Base-by-base conservation (phyloP, 2,888 invertebrate species). In the Sinohyriopsis cumingii region DNA sequence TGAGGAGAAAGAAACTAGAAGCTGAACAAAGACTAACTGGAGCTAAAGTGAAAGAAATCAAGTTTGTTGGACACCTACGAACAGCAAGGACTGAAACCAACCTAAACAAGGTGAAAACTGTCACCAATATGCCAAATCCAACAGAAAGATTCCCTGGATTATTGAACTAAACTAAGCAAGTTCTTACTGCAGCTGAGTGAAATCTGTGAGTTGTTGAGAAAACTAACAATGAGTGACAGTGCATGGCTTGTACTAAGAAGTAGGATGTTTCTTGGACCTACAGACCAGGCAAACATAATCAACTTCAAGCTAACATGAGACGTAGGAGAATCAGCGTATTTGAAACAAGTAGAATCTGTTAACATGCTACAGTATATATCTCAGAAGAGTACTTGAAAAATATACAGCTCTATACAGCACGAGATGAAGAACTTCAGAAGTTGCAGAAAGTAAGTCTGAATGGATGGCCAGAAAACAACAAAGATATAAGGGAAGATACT, bases 161-260 rank as follows among this genome's bases (percentile, higher is more conserved):
- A 12, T 72, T 82, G 5, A 74, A 77, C 59, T 82, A 72, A 33
- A 65, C 56, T 67, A 77, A 33, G 59, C 71, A 77, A 77, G 65
- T 81, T 77, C 63, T 72, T 82, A n/a, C 77, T 77, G 19, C 71
- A 78, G 59, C 66, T 77, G 18, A 77, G 80, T 59, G 62, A 73
- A 25, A 57, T 67, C 20, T 78, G 72, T 25, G 74, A 73, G 18
- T 75, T 78, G 53, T 63, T 82, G 2, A 55, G 75, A 45, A 56
- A 24, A 54, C 68, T 81, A 4, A 56, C 75, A 33, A 75, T 45
- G 45, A 45, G 15, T 45, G 45, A 45, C 45, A 15, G 45, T 45
- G 12, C 33, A 33, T 33, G 7, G 7, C 76, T n/a, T 59, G 71
- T 24, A 53, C 33, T 9, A 33, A 33, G 9, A 33, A 33, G 33